These are phyloP conservation scores for Bradypodion ventrale DNA, from an alignment of 2,797 vertebrate species.

Conservation along the genomic window DNA sequence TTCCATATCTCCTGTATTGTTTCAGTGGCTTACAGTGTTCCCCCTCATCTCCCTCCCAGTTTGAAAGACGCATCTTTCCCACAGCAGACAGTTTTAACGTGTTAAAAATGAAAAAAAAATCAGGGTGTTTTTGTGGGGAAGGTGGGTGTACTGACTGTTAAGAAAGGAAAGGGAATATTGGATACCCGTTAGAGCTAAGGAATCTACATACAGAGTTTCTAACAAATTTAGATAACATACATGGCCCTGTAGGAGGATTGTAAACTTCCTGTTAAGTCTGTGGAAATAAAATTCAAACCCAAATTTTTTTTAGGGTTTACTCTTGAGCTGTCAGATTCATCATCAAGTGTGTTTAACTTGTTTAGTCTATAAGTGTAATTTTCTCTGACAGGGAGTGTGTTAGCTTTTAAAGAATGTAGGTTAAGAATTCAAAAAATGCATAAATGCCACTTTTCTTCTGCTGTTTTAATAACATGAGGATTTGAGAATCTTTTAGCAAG, in stretches of 20 bases:
- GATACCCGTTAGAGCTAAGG: not conserved
- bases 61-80: too few relatives aligned
- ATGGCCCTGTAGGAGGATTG: not conserved
- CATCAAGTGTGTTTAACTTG: not conserved
- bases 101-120: too few relatives aligned
- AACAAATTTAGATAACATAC: not conserved
- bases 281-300: not conserved
- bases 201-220: not conserved
- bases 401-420: not conserved
- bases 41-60: too few relatives aligned
- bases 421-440: not conserved
- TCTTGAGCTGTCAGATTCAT: not conserved
- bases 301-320: not conserved
- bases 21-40: too few relatives aligned
- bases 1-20: too few relatives aligned
- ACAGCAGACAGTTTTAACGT: too few relatives aligned
- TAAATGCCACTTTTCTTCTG: not conserved
- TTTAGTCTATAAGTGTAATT: slow-evolving; percentile 1
- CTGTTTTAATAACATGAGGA: not conserved
- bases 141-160: too few relatives aligned
- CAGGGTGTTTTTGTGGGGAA: too few relatives aligned
- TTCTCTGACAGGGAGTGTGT: not conserved
- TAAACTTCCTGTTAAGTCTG: not conserved
- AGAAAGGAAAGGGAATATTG: too few relatives aligned
- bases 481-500: slow-evolving; percentile 4